Evolutionary conservation across 2,888 invertebrate genomes (phyloP), one percentile per base, ranked within the genome.

Genomic region (Limulus polyphemus): DNA sequence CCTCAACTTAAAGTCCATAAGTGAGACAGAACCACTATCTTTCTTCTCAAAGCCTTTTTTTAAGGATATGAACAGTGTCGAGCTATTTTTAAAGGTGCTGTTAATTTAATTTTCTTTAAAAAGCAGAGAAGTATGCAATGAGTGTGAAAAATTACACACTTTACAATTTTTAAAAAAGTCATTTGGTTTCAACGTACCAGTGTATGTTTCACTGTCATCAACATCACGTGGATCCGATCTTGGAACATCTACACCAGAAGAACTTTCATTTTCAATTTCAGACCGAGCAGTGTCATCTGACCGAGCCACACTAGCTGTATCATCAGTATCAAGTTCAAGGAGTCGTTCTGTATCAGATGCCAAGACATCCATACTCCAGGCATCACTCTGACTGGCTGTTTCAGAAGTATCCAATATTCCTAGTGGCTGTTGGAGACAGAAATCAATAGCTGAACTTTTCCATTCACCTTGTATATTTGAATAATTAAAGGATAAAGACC

Each of bases 311-410:
- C 83, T 84, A 1, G 80, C 81, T 12, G 72, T 70, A 70, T 84
- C 84, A 70, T 84, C 84, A 32, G 83, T 84, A 71, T 86, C 86
- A 68, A 87, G 87, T 80, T 95, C 94, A 0, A 89, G 89, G 71
- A 93, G 81, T 62, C 94, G 83, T 72, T 92, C 90, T 17, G 92
- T 92, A 76, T 95, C 95, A 2, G 92, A 93, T 0, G 89, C 87
- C 56, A 93, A 79, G 14, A 97, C 97, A 77, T 98, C 97, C 62
- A 94, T 95, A 73, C 94, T 94, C 98, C 98, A 98, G 0, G 94
- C 94, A 77, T 98, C 97, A 71, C 93, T 94, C 17, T 93, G 90
- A 62, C 69, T 69, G 11, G 69, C 69, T 1, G 95, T 92, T 74
- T 95, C 94, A 1, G 88, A 88, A 14, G 86, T 83, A 75, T 93